Conservation (phyloP, 1,140 invertebrate species). For the Bombyx mori region ASM3026992v2 NC_085123.1:11926501-11927000, state of each 20-base stretch:
- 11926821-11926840: conserved; percentile 37
- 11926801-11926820: conserved; percentile 51
- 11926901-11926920: conserved; percentile 26
- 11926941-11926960: conserved; percentile 37
- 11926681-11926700: conserved; percentile 48
- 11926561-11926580: too few relatives aligned
- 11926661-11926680: conserved; percentile 49
- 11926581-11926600: conserved; percentile 38
- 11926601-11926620: conserved; percentile 17
- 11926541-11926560: too few relatives aligned
- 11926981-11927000: conserved; percentile 36
- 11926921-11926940: neutral
- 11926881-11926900: conserved; percentile 74
- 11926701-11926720: conserved; percentile 37
- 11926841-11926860: conserved; percentile 67
- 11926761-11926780: conserved; percentile 49
- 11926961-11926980: conserved; percentile 34
- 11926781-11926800: conserved; percentile 24
- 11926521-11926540: too few relatives aligned
- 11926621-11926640: conserved; percentile 42
- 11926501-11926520: too few relatives aligned
- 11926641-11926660: conserved; percentile 48
- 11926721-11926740: conserved; percentile 60
- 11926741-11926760: conserved; percentile 70
- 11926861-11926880: conserved; percentile 67